A percentile compares a stretch with the other conserved stretches of the same genome.
phyloP scores from a whole-genome alignment of 2,113 vertebrate species.

The Passerina amoena region DNA sequence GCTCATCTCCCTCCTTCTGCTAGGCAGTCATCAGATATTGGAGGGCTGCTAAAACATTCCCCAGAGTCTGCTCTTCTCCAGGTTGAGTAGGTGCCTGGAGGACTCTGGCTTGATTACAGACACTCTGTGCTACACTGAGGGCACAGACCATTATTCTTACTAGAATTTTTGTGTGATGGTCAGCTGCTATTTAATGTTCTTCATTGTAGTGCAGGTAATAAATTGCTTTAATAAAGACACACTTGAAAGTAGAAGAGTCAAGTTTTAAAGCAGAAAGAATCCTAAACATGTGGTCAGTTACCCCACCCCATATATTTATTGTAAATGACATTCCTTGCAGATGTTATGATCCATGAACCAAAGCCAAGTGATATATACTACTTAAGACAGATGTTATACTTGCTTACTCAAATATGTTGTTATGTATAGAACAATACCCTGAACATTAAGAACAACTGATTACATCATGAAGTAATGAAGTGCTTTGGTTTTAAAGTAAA shows the following conservation, averaged over 20 bases:
- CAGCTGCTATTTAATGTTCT: background rate
- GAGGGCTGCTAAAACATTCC: background rate
- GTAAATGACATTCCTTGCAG: conserved; percentile 7
- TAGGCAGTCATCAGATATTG: background rate
- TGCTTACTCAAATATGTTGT: conserved; percentile 6
- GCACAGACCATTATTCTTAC: background rate
- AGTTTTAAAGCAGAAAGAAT: background rate
- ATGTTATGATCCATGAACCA: background rate
- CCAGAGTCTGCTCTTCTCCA: background rate
- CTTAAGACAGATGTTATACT: background rate
- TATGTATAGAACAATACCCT: conserved; percentile 9
- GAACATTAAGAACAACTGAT: background rate
- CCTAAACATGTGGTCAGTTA: background rate
- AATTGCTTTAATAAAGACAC: background rate
- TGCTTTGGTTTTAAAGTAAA: background rate
- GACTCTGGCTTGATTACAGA: background rate
- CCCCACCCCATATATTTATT: background rate
- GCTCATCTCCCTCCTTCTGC: background rate
- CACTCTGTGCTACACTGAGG: too few species aligned
- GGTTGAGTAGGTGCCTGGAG: background rate
- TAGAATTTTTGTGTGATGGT: background rate
- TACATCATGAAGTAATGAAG: background rate
- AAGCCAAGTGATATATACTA: conserved; percentile 11
- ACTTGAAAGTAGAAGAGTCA: background rate
- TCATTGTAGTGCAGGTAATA: background rate